A percentile compares a stretch with the other conserved stretches of the same genome.
phyloP scores from a whole-genome alignment of 2,888 invertebrate genomes.

The Pyrrhia umbra region DNA sequence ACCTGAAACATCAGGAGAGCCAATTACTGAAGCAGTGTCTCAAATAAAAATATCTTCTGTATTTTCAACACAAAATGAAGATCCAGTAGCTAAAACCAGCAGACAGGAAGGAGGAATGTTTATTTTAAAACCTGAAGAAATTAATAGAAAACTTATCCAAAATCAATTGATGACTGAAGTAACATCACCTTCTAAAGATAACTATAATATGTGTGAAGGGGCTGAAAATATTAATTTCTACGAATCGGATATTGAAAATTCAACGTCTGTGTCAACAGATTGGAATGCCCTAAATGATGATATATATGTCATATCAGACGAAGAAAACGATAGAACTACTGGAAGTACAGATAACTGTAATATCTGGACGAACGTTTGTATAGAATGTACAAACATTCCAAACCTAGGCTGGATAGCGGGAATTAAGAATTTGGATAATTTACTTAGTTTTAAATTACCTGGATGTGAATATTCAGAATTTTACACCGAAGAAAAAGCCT shows the following conservation, averaged over 20 bases:
- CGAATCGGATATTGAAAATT: neutral
- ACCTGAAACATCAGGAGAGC: constrained; percentile 39
- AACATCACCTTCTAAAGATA: neutral
- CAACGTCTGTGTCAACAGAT: constrained; percentile 1
- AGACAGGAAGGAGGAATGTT: constrained; percentile 75
- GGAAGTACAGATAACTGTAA: constrained; percentile 10
- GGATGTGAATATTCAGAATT: constrained; percentile 78
- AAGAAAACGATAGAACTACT: constrained; percentile 48
- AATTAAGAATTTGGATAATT: constrained; percentile 63
- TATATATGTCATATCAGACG: constrained; percentile 71
- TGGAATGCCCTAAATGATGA: constrained; percentile 48
- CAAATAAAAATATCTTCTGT: constrained; percentile 73
- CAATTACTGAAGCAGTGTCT: constrained; percentile 68
- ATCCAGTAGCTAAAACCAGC: constrained; percentile 31
- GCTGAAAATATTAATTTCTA: neutral
- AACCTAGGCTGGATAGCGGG: constrained; percentile 79
- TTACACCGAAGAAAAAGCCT: constrained; percentile 75
- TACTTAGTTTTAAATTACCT: constrained; percentile 81
- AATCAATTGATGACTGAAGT: constrained; percentile 25
- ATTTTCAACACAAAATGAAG: constrained; percentile 57
- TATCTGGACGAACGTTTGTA: constrained; percentile 70
- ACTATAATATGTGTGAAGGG: neutral
- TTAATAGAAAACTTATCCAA: constrained; percentile 75
- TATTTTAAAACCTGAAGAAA: constrained; percentile 86
- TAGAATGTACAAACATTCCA: constrained; percentile 75